Base-by-base conservation (phyloP, 2,797 vertebrate species). In the Mus minutoides region DNA sequence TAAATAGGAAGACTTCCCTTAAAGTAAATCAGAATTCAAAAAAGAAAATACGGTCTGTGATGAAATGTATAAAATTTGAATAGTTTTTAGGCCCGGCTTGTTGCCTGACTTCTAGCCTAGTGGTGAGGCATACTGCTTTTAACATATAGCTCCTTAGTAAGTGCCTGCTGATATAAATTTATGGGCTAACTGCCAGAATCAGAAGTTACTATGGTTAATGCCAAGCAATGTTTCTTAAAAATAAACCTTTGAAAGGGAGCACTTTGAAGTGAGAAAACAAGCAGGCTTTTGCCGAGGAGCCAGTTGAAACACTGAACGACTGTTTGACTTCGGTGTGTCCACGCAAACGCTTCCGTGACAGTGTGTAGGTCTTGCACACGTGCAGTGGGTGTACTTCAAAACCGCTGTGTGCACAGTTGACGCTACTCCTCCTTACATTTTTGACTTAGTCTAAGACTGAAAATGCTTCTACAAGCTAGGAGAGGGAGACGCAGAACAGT, bases 391-490 rank as follows among this genome's bases (percentile, higher is more conserved):
- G 52, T 64, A n/a, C 78, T 75, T 60, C 34, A n/a, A 79, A 58
- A 75, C 58, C 62, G 24, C 14, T 93, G 31, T 92, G 95, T 94
- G 67, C 86, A 91, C 89, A 88, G 92, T 73, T 14, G 46, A 52
- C 7, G 22, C 80, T 76, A 43, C 49, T 92, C 56, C 78, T 60
- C 79, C 40, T 73, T n/a, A 79, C n/a, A 46, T 7, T 94, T 94
- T 87, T 96, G 92, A 86, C 37, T 89, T 95, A 75, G 64, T 83
- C 60, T 93, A 75, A 94, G 95, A 52, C 75, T 12, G 26, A 85
- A 97, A 85, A 85, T 94, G 43, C 29, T 12, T 97, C 95, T 94
- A 40, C 60, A 93, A 92, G 83, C 34, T 54, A 92, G 77, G 37
- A 94, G 64, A 92, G 73, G 49, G 84, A 86, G 64, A 95, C 75